A percentile compares a stretch with the other conserved stretches of the same genome.
Conservation (phyloP, 2,888 invertebrate genomes). For the Thecophora atra region DNA sequence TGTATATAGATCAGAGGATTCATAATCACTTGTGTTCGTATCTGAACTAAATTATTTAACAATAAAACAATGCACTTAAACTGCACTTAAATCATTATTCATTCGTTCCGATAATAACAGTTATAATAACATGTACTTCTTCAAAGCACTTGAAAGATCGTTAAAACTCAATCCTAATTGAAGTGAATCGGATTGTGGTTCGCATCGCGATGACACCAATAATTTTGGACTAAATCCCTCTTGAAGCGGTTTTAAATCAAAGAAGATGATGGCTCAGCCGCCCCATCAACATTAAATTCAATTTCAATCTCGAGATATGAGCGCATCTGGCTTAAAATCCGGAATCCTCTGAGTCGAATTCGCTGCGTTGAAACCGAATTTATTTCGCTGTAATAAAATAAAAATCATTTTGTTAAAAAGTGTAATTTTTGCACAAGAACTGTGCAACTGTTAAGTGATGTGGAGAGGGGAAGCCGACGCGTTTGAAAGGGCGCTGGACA, state of each 20-base stretch:
- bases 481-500: background rate
- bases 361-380: constrained; percentile 23
- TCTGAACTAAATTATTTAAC: no score
- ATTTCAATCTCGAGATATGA: constrained; percentile 22
- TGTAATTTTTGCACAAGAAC: constrained; percentile 24
- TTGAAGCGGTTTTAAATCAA: constrained; percentile 2
- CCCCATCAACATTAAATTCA: constrained; percentile 11
- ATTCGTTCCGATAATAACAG: no score
- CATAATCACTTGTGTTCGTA: no score
- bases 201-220: no score
- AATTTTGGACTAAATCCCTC: background rate
- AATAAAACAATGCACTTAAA: no score
- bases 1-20: no score
- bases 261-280: background rate
- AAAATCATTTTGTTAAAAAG: constrained; percentile 21
- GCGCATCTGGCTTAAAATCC: background rate
- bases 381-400: constrained; percentile 27
- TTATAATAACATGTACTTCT: no score
- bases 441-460: background rate
- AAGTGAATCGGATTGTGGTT: background rate
- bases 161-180: no score
- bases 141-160: no score
- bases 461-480: background rate
- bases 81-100: no score
- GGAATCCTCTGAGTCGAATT: background rate